Percentiles rank a stretch among this genome's conserved stretches.
Evolutionary conservation across 2,888 invertebrate species (phyloP).

Genomic region (Drosophila borealis): DNA sequence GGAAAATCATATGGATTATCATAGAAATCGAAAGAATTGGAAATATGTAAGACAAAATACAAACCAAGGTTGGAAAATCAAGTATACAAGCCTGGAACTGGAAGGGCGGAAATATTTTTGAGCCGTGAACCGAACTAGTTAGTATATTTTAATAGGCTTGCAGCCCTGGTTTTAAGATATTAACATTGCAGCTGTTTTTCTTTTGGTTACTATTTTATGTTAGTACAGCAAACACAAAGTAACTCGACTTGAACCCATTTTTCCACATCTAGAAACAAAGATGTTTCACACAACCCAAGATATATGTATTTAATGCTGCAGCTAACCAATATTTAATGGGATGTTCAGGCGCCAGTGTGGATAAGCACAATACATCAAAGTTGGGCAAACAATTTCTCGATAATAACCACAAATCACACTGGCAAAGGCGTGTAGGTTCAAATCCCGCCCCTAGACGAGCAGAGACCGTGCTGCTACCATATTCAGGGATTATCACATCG

Average conservation of each 20-base stretch:
- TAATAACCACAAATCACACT: conserved; percentile 56
- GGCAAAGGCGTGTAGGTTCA: conserved; percentile 39
- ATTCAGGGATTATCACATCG: conserved; percentile 42
- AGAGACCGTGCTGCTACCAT: background rate
- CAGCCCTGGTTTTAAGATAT: no score
- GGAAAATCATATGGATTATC: no score
- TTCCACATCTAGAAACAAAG: background rate
- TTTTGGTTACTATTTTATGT: no score
- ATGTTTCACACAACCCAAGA: background rate
- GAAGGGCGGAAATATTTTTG: no score
- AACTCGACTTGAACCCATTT: background rate
- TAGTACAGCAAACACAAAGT: no score
- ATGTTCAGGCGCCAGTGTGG: conserved; percentile 24
- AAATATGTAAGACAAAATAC: no score
- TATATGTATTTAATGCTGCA: conserved; percentile 13
- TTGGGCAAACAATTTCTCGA: conserved; percentile 33
- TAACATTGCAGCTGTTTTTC: no score
- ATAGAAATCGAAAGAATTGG: no score
- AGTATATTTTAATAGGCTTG: no score
- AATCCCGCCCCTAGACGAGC: background rate
- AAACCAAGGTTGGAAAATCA: no score
- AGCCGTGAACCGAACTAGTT: no score
- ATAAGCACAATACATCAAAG: conserved; percentile 28
- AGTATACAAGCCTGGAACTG: no score
- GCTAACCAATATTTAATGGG: conserved; percentile 23